These are phyloP conservation scores for Rhagium mordax DNA, from an alignment of 2,888 invertebrate genomes.

Conservation along the genomic window DNA sequence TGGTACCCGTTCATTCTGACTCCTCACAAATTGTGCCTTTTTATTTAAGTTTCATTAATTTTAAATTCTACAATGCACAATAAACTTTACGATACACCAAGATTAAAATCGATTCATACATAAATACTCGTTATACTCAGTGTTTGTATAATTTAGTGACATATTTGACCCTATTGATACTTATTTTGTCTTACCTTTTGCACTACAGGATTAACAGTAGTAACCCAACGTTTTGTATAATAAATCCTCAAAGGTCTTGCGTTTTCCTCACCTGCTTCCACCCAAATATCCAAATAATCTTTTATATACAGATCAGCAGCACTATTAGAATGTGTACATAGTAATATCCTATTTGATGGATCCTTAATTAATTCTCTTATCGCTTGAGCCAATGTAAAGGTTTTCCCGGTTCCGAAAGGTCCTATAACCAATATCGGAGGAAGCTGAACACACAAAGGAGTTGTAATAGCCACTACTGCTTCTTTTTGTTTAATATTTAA, in stretches of 20 bases:
- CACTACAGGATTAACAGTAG: conserved; percentile 82
- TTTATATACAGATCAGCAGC: conserved; percentile 90
- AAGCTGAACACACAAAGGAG: conserved; percentile 74
- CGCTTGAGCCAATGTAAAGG: conserved; percentile 84
- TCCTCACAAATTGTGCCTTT: no score
- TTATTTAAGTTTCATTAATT: no score
- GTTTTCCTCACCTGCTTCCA: conserved; percentile 77
- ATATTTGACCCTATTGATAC: neutral
- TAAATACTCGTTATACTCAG: no score
- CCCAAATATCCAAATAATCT: conserved; percentile 86
- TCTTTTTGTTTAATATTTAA: conserved; percentile 86
- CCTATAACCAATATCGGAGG: conserved; percentile 83
- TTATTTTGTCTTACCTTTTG: conserved; percentile 71
- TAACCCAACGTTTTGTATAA: conserved; percentile 84
- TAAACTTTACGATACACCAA: no score
- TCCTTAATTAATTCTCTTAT: conserved; percentile 79
- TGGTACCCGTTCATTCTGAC: no score
- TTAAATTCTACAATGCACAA: no score
- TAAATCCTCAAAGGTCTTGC: conserved; percentile 84
- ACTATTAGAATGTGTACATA: conserved; percentile 91
- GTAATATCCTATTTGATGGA: conserved; percentile 79
- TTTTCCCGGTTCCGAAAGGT: conserved; percentile 92
- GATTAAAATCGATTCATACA: no score
- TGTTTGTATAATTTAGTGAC: no score
- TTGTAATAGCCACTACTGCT: conserved; percentile 84